A percentile compares a stretch with the other conserved stretches of the same genome.
Evolutionary conservation across 2,888 invertebrate genomes (phyloP).

Genomic region (Ferrisia virgata): DNA sequence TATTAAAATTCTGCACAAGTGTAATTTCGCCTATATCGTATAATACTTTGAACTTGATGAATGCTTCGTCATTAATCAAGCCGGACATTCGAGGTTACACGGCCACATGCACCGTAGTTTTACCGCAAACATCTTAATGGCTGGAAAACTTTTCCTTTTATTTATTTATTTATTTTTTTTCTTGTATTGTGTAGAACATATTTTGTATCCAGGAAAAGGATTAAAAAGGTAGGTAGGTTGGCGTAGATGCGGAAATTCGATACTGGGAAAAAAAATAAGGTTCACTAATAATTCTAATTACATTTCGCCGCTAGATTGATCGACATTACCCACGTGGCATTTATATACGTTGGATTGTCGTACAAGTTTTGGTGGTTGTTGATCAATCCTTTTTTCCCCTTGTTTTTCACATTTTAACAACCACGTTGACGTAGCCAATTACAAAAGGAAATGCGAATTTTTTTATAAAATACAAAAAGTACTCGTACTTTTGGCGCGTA

Average conservation of each 20-base stretch:
- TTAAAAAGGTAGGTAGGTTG: neutral
- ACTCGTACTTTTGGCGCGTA: too few species aligned
- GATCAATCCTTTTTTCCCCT: neutral
- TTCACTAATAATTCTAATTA: neutral
- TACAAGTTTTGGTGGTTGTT: neutral
- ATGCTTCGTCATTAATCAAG: constrained; percentile 15
- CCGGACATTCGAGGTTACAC: neutral
- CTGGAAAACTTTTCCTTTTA: neutral
- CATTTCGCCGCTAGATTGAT: neutral
- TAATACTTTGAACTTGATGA: constrained; percentile 3
- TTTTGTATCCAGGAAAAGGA: neutral
- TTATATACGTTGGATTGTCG: neutral
- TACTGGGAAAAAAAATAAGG: neutral
- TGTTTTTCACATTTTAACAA: neutral
- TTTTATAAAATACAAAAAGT: neutral
- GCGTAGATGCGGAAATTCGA: neutral
- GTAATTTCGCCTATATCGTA: constrained; percentile 5
- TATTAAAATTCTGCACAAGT: neutral
- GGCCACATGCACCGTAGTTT: neutral
- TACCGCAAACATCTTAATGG: neutral
- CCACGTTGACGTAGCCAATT: neutral
- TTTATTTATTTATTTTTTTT: too few species aligned
- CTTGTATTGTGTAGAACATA: neutral
- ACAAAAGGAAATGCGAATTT: neutral
- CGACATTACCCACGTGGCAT: neutral